Percentiles rank a stretch among this genome's conserved stretches.
Conservation (phyloP, 2,113 vertebrate species). For the Pteruthius melanotis region DNA sequence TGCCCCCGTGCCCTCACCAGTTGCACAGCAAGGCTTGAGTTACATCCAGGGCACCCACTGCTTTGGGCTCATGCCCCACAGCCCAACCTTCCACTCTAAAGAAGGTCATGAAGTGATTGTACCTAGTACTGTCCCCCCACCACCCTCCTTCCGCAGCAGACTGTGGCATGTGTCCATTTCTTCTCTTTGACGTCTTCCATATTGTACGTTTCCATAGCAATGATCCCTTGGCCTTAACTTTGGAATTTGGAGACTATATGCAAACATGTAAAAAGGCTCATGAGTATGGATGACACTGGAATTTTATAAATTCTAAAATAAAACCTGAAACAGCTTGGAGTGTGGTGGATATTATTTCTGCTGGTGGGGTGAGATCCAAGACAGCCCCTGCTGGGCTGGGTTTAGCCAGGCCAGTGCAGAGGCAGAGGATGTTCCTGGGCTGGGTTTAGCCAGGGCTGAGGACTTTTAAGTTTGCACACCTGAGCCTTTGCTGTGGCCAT, state of each 20-base stretch:
- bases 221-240: conserved; percentile 92
- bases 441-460: neutral
- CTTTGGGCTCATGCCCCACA: conserved; percentile 4
- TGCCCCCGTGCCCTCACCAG: neutral
- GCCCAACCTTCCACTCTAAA: conserved; percentile 29
- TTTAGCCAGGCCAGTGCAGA: too few species aligned
- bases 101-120: conserved; percentile 44
- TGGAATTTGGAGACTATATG: conserved; percentile 91
- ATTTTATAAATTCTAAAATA: conserved; percentile 95
- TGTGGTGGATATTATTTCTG: conserved; percentile 15
- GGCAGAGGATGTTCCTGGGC: too few species aligned
- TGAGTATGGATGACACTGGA: conserved; percentile 92
- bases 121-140: conserved; percentile 18
- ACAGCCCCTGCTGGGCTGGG: neutral
- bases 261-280: conserved; percentile 86
- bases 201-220: conserved; percentile 83
- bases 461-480: accelerated
- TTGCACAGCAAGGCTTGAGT: conserved; percentile 51
- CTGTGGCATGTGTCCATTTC: conserved; percentile 73
- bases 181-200: conserved; percentile 86
- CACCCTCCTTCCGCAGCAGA: neutral
- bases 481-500: accelerated
- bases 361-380: neutral
- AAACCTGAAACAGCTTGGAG: conserved; percentile 70
- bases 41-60: neutral